phyloP scores from a whole-genome alignment of 2,888 invertebrate species.

The Polydrusus cervinus region DNA sequence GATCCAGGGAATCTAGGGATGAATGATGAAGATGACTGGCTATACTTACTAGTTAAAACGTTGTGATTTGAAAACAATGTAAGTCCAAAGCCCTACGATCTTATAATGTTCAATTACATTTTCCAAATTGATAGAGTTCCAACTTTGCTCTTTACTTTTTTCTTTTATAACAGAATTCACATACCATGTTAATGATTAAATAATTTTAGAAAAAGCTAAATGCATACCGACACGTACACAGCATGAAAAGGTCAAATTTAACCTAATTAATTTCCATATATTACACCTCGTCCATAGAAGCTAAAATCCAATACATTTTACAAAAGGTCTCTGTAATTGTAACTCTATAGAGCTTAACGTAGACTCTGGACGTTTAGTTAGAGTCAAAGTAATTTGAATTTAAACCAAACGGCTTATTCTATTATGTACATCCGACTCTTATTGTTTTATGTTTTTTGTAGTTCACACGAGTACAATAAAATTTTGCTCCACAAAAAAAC shows the following conservation, averaged over 20 bases:
- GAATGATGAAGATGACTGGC: no score
- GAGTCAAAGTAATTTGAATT: conserved; percentile 16
- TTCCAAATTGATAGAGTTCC: no score
- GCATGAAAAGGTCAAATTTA: not conserved
- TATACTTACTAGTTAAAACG: no score
- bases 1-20: no score
- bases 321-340: conserved; percentile 6
- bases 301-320: conserved; percentile 3
- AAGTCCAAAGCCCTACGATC: no score
- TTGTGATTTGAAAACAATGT: no score
- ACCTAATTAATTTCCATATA: not conserved
- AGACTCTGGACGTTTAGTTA: not conserved
- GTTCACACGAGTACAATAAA: not conserved
- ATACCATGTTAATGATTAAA: not conserved
- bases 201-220: not conserved
- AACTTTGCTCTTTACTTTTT: no score
- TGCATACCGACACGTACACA: not conserved
- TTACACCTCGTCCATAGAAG: not conserved
- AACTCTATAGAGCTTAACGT: conserved; percentile 1
- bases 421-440: not conserved
- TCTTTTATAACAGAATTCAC: no score
- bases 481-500: no score
- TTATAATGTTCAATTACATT: no score
- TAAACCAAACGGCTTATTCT: conserved; percentile 15
- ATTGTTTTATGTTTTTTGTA: conserved; percentile 1